Evolutionary conservation across 2,113 vertebrate species (phyloP), one percentile per base, ranked within the genome.

Genomic region (Poeciliopsis prolifica): DNA sequence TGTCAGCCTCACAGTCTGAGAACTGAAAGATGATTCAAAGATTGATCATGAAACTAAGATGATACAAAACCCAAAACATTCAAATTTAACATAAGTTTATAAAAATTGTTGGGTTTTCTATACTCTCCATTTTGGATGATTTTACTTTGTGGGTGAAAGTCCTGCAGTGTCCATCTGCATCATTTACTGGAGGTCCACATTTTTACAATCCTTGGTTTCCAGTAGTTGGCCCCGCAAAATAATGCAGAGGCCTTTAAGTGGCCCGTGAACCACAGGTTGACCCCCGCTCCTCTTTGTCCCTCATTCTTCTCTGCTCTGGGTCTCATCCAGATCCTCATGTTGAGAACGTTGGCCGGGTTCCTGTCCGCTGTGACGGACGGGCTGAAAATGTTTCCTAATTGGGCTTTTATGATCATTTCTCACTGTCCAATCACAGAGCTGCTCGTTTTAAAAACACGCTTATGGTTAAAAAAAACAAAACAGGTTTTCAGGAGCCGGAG

Each of bases 401-500:
- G 7, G 17, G 44, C 17, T 48, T 58, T 8, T 58, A 3, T 24
- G 22, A 58, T n/a, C 6, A 6, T 54, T 8, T n/a, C 17, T n/a
- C 51, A 54, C 51, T n/a, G 51, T 24, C 9, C 51, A 58, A 58
- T 7, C 28, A 15, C 61, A 17, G 61, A 62, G 61, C 31, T 62
- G 28, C 14, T 62, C 14, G 1, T 31, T 28, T 58, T 58, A 58
- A 58, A 58, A 58, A 58, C 22, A 9, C 51, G 0, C 5, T 48
- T 17, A 31, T 26, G 30, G 14, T 19, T 30, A 3, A 5, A 48
- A 54, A 17, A 15, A 29, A 72, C 67, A 35, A 35, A 10, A 35
- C 35, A 35, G 35, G 35, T 9, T 37, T 78, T 76, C 60, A 13
- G 78, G 42, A 66, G 67, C 61, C 9, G 61, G 65, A 84, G 61